A percentile compares a stretch with the other conserved stretches of the same genome.
Evolutionary conservation across 2,113 vertebrate species (phyloP).

Genomic region (Gopherus evgoodei): DNA sequence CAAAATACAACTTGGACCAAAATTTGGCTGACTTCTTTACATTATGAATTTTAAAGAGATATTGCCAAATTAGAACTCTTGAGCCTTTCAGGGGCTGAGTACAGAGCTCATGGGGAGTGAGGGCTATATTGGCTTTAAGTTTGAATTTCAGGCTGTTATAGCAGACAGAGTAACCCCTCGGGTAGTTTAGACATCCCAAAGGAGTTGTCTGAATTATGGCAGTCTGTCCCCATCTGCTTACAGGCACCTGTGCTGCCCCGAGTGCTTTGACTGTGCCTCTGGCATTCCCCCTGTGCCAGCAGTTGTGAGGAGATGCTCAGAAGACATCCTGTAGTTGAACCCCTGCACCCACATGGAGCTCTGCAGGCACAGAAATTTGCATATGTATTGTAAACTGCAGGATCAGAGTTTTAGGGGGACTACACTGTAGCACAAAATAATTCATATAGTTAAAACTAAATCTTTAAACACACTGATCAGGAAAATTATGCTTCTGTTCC

Average conservation of each 20-base stretch:
- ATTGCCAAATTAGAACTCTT: too few relatives aligned
- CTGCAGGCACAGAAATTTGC: background rate
- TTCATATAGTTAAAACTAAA: background rate
- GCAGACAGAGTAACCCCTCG: background rate
- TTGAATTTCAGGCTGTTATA: background rate
- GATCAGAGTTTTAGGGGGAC: background rate
- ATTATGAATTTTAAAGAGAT: background rate
- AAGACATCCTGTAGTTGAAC: background rate
- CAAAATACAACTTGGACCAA: background rate
- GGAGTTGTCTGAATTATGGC: background rate
- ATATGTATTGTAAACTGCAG: background rate
- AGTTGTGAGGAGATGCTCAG: constrained; percentile 31
- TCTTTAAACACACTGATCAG: background rate
- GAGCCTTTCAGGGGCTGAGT: background rate
- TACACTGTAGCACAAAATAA: background rate
- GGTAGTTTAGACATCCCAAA: background rate
- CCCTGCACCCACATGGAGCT: background rate
- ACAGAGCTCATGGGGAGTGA: background rate
- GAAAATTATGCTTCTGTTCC: background rate
- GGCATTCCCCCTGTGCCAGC: background rate
- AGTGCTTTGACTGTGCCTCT: constrained; percentile 31
- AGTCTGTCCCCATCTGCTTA: constrained; percentile 4
- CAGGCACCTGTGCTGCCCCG: background rate
- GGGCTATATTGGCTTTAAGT: background rate
- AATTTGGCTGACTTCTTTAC: background rate